Percentiles rank a stretch among this genome's conserved stretches.
phyloP scores from a whole-genome alignment of 1,140 invertebrate species.

The Diorhabda carinulata region DNA sequence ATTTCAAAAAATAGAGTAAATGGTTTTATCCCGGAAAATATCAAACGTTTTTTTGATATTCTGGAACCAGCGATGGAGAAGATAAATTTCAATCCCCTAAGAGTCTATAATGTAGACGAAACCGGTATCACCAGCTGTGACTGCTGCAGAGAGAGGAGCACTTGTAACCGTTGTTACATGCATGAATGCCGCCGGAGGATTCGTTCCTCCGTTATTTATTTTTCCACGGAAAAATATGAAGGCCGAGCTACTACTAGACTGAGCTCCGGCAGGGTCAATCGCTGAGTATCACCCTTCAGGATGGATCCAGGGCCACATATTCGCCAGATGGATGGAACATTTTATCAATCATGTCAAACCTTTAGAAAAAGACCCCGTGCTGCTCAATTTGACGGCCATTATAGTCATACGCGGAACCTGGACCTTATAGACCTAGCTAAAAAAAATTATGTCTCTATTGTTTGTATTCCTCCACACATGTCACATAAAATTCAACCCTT shows the following conservation, averaged over 20 bases:
- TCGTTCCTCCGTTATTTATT: slow-evolving; percentile 42
- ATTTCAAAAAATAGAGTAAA: slow-evolving; percentile 3
- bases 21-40: slow-evolving; percentile 15
- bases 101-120: background rate
- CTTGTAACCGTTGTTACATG: slow-evolving; percentile 40
- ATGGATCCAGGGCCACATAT: slow-evolving; percentile 29
- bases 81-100: background rate
- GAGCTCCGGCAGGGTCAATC: slow-evolving; percentile 39
- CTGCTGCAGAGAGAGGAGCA: slow-evolving; percentile 38
- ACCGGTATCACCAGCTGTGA: slow-evolving; percentile 17
- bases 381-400: slow-evolving; percentile 37
- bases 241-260: slow-evolving; percentile 28
- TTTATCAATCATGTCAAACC: slow-evolving; percentile 32
- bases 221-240: slow-evolving; percentile 41
- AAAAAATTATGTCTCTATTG: slow-evolving; percentile 34
- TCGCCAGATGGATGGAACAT: slow-evolving; percentile 35
- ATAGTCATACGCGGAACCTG: slow-evolving; percentile 30
- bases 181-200: slow-evolving; percentile 38
- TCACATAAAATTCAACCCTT: slow-evolving; percentile 43
- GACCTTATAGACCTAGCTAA: slow-evolving; percentile 32
- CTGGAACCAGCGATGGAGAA: slow-evolving; percentile 15
- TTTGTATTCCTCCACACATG: slow-evolving; percentile 41
- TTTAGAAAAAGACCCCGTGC: slow-evolving; percentile 20
- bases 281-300: slow-evolving; percentile 37
- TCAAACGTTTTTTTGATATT: slow-evolving; percentile 15